A percentile compares a stretch with the other conserved stretches of the same genome.
phyloP scores from a whole-genome alignment of 2,888 invertebrate species.

The Argyresthia albistria region DNA sequence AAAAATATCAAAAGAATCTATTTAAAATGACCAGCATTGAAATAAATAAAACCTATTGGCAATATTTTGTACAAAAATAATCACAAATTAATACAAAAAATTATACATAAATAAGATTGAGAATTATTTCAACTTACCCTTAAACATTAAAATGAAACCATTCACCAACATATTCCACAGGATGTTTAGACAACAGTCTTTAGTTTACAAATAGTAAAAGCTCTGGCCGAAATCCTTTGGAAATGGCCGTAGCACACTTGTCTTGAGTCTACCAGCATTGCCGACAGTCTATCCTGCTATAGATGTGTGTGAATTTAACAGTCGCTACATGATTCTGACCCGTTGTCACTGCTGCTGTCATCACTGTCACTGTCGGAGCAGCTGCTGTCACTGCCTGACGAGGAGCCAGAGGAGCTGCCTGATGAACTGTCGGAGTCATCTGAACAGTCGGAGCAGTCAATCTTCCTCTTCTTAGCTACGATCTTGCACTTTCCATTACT shows the following conservation, averaged over 20 bases:
- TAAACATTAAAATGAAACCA: background rate
- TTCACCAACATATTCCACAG: too few species aligned
- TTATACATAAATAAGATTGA: background rate
- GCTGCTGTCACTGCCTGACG: constrained; percentile 30
- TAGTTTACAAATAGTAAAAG: background rate
- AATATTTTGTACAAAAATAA: background rate
- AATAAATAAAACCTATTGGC: constrained; percentile 10
- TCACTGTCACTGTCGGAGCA: constrained; percentile 29
- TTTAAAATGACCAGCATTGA: constrained; percentile 29
- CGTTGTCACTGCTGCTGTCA: constrained; percentile 37
- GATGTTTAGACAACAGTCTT: background rate
- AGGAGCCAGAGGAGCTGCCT: constrained; percentile 38
- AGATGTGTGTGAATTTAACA: background rate
- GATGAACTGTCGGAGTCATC: constrained; percentile 15
- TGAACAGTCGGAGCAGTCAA: constrained; percentile 33
- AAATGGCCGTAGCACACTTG: too few species aligned
- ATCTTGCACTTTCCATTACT: constrained; percentile 51
- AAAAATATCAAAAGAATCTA: constrained; percentile 4
- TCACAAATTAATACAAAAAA: background rate
- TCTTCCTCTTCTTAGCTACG: constrained; percentile 46
- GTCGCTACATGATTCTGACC: constrained; percentile 2
- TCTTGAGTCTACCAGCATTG: too few species aligned
- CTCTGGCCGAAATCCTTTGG: background rate
- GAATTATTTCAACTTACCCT: background rate
- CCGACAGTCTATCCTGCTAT: background rate